Evolutionary conservation across 2,797 vertebrate species (phyloP), one percentile per base, ranked within the genome.

Genomic region (Micrastur ruficollis): DNA sequence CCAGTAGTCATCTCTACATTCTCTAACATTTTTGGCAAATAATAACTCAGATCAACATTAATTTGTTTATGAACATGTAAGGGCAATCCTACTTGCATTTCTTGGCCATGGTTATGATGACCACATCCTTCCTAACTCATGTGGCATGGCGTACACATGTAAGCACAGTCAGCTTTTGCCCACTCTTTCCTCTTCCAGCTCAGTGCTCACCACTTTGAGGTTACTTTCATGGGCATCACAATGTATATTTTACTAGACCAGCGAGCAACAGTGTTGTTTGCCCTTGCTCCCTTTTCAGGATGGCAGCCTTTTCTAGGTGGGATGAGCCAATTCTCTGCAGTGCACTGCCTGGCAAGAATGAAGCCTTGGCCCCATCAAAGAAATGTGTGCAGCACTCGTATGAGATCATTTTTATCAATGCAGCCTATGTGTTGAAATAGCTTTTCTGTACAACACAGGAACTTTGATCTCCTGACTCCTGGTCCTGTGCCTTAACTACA

Each of bases 401-500:
- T 3, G 4, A 71, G 17, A 73, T 7, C 19, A 36, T n/a, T 92
- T 90, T 36, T 29, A 78, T 91, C 84, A 93, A 87, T 67, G 58
- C 32, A 82, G 47, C 46, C 40, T 91, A 34, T 67, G 40, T 92
- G 42, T 56, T 71, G 29, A 82, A 90, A 71, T 8, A 71, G 6
- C 27, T 55, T 85, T 87, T 82, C 74, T 81, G 44, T 67, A 42
- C 36, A 38, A 61, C 2, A 4, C 21, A 38, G 52, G 31, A 92
- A 63, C 86, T 92, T 89, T n/a, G 21, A 78, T 95, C 86, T 92
- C 26, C 84, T 93, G 78, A 95, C 71, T 91, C 29, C 18, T 6
- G 3, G 84, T 93, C 89, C 92, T 87, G 32, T 94, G 91, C 71
- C 38, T 93, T 91, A 91, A 89, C 94, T 89, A 93, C 95, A 96